Evolutionary conservation across 2,797 vertebrate species (phyloP), one percentile per base, ranked within the genome.

Genomic region (Melanotaenia boesemani): DNA sequence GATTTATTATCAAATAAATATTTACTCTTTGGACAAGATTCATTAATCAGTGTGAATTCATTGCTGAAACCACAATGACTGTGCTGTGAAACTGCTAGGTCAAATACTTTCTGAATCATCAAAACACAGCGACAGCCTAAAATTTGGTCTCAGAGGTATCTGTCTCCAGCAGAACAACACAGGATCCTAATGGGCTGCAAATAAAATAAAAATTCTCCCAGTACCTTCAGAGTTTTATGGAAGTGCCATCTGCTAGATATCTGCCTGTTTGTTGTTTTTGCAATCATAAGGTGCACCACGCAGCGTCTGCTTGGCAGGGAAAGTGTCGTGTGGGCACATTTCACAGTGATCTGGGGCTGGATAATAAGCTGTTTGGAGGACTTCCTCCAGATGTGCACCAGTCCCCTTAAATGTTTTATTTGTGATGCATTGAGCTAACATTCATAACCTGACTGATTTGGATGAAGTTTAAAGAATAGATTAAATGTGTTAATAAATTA

Each of bases 351-450:
- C 50, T 28, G 60, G 48, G 50, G 24, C 68, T 57, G 67, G 81
- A 76, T 88, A 87, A 85, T 67, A 64, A 83, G 70, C 57, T 36
- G 52, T 57, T 81, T 69, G 36, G 52, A 76, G 67, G 70, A 85
- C 82, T 74, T 79, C 78, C 74, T 87, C 77, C 86, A 84, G 64
- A 80, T 86, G 87, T 86, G 79, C 60, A 11, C 30, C 55, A n/a
- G 26, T 69, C 50, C 37, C 32, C 20, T 55, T 46, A 9, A 61
- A 34, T 63, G 22, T 50, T 50, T 61, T 39, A 12, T 58, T 20
- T 52, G 22, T 39, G 54, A 36, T 28, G 48, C 18, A 24, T 60
- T 39, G 48, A 44, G 26, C 46, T 26, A 62, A 37, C 39, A 24
- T 48, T 66, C 44, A 36, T 37, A 36, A 20, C 10, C 30, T n/a